Evolutionary conservation across 2,113 vertebrate species (phyloP).

Genomic region (Gila orcuttii): DNA sequence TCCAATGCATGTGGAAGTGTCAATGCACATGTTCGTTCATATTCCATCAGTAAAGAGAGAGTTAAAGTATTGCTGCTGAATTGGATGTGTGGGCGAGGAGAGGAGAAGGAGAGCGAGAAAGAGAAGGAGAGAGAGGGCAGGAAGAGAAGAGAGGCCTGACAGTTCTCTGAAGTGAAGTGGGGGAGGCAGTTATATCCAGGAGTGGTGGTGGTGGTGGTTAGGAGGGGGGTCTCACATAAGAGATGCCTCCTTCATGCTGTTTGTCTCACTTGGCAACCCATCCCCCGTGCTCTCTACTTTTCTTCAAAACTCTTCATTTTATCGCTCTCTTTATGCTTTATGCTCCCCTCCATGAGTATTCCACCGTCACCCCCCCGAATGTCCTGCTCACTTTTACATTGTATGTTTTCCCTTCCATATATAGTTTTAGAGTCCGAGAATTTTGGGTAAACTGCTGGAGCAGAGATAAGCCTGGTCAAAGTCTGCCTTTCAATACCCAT

Average conservation of each 20-base stretch:
- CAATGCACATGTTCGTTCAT: neutral
- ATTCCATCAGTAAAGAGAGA: constrained; percentile 53
- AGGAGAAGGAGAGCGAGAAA: constrained; percentile 39
- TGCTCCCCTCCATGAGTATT: constrained; percentile 21
- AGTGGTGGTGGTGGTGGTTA: constrained; percentile 48
- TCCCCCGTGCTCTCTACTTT: constrained; percentile 54
- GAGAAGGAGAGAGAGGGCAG: constrained; percentile 30
- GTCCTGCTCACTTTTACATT: constrained; percentile 12
- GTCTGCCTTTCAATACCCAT: constrained; percentile 60
- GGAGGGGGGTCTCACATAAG: constrained; percentile 63
- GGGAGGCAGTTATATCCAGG: constrained; percentile 60
- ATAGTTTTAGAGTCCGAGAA: constrained; percentile 39
- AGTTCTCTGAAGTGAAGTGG: constrained; percentile 52
- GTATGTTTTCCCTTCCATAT: constrained; percentile 53
- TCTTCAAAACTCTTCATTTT: constrained; percentile 47
- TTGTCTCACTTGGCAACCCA: constrained; percentile 72
- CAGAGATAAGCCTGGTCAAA: constrained; percentile 64
- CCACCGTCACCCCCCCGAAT: constrained; percentile 34
- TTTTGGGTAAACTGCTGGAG: constrained; percentile 56
- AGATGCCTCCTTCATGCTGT: constrained; percentile 74
- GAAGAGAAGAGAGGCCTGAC: constrained; percentile 41
- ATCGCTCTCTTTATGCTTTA: constrained; percentile 41
- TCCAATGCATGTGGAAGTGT: neutral
- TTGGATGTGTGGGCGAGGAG: constrained; percentile 54
- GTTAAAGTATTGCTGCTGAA: constrained; percentile 56